Base-by-base conservation (phyloP, 92 coral and sea anemone species). In the Hydrozoanthus gracilis region DNA sequence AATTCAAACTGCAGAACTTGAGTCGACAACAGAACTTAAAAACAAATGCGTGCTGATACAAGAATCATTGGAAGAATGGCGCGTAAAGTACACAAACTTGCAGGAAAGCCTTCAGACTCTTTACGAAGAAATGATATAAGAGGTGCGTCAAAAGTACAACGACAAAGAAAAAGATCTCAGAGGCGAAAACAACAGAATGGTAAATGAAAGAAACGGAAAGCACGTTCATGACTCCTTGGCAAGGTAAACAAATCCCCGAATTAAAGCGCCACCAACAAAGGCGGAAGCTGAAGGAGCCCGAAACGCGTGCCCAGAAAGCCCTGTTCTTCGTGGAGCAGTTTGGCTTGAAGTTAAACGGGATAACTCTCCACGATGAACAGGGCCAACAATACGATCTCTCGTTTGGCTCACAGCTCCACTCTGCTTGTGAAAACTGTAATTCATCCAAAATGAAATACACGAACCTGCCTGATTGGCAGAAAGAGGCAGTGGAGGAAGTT, bases 101-200 rank as follows among this genome's bases (percentile, higher is more conserved):
- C 83, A 78, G 79, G 79, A 64, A 61, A 79, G 64, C 66, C 70
- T 87, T 54, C 51, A 75, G 56, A 61, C 27, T 17, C 86, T 87
- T 15, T 69, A 74, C 17, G 20, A 11, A 47, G 88, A 87, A 90
- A 76, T 82, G 44, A 4, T 65, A 7, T 5, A 65, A 7, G 71
- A 65, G 71, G 71, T 65, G 5, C 39, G 71, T 16, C 16, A 65
- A n/a, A 65, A 15, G 16, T 65, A n/a, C 39, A 44, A 65, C 7
- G 39, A 65, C 16, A 17, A 65, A 65, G 39, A 17, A 65, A n/a
- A 65, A 65, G 8, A 5, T 4, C 39, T 65, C 5, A 4, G 20
- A n/a, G 71, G 20, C 16, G 39, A 65, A 65, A 65, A 65, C 0
- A 4, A 65, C 35, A n/a, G 20, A 10, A 65, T 65, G 71, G 35